phyloP scores from a whole-genome alignment of 2,113 vertebrate genomes.

The Glareola pratincola region DNA sequence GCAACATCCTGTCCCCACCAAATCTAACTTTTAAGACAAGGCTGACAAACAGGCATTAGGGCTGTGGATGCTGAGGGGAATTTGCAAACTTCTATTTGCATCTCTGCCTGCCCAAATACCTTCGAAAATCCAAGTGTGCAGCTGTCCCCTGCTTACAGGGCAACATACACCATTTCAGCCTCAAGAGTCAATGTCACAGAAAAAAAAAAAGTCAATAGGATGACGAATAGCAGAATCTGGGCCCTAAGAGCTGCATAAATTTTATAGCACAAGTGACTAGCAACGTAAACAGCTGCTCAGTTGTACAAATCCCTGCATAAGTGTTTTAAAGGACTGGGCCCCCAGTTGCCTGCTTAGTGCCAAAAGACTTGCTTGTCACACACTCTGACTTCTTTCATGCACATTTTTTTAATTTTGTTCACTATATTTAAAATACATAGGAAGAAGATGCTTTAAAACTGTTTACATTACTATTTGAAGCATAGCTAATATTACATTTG shows the following conservation, averaged over 20 bases:
- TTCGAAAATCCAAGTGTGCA: not conserved
- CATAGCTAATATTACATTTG: not conserved
- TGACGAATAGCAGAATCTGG: not conserved
- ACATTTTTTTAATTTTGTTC: rapidly evolving
- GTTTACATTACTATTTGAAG: not conserved
- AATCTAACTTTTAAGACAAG: not conserved
- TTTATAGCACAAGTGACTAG: not conserved
- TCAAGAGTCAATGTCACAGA: not conserved
- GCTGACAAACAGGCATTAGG: not conserved
- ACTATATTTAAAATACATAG: not conserved
- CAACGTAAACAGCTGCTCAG: not conserved
- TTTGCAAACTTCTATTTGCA: not conserved
- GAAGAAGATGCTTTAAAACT: not conserved
- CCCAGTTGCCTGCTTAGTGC: not conserved
- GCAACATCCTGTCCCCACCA: not conserved
- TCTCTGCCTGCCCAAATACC: not conserved
- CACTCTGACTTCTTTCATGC: not conserved
- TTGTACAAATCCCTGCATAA: not conserved
- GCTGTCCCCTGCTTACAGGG: not conserved
- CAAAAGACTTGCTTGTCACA: not conserved
- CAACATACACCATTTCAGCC: not conserved
- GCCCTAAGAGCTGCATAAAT: not conserved
- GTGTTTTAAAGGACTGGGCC: not conserved
- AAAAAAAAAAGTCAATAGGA: not conserved
- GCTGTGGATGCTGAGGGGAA: not conserved